Base-by-base conservation (phyloP, 2,888 invertebrate species). In the Omphaloscelis lunosa region DNA sequence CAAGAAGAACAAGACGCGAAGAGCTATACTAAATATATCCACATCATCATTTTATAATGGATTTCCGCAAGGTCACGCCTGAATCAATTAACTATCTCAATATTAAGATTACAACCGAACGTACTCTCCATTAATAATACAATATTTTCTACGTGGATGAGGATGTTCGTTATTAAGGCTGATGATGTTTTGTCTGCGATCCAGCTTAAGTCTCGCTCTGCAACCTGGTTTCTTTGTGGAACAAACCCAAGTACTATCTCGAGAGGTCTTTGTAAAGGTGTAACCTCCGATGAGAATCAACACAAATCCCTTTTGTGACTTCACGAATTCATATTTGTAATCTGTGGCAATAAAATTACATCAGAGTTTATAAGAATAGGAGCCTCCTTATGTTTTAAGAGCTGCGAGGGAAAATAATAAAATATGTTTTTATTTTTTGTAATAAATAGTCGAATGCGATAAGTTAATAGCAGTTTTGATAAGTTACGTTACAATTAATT, bases 251-350 rank as follows among this genome's bases (percentile, higher is more conserved):
- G 17, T 45, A 9, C 5, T 23, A 3, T 63, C 69, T 48, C 29
- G 39, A 34, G 29, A 56, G 20, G 63, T 20, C 27, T 75, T 80
- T 0, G 86, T 85, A 67, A 88, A 93, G 0, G 93, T 93, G 59
- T 88, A 92, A 6, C 90, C 91, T 27, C 85, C 85, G 12, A 92
- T 80, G 75, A 92, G 86, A 23, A 94, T 74, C 66, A 90, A 80
- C 5, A 59, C 56, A n/a, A 80, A 83, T 12, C 85, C 82, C 72
- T 72, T 84, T 66, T 83, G 86, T 27, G 87, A 87, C 23, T 7
- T 74, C 7, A 77, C 29, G 39, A 82, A 75, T 29, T 76, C 67
- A 45, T 83, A 87, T 23, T 80, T 65, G 11, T 62, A 61, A 23
- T 51, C 82, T 79, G 79, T 23, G 45, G 63, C 17, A 71, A 73